These are phyloP conservation scores for Poecilia latipinna DNA, from an alignment of 2,113 vertebrate species.

Conservation along the genomic window DNA sequence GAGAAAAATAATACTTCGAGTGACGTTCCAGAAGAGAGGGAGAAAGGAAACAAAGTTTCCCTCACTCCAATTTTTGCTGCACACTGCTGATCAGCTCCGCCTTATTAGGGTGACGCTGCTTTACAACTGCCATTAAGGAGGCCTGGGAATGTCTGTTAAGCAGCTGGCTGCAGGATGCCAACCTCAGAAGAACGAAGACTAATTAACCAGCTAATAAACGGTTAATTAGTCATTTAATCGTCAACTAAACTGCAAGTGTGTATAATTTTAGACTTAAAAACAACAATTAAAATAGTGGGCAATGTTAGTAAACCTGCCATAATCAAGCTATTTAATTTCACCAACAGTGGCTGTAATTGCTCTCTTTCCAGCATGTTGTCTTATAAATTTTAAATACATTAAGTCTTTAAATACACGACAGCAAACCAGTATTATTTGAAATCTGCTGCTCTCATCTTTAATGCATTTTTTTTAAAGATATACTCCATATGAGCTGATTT, in stretches of 20 bases:
- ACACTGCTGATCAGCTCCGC: neutral
- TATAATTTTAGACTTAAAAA: neutral
- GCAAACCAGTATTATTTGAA: neutral
- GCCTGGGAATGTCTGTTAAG: neutral
- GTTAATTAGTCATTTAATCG: too few species aligned
- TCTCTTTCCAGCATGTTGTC: neutral
- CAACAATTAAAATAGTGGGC: neutral
- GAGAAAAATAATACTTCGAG: neutral
- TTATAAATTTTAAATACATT: neutral
- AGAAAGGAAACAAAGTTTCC: neutral
- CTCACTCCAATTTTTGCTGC: neutral
- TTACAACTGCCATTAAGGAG: neutral
- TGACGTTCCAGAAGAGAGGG: too few species aligned
- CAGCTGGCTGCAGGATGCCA: neutral
- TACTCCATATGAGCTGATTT: slow-evolving; percentile 9
- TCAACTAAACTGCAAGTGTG: too few species aligned
- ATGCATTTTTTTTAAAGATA: neutral
- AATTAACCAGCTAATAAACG: neutral
- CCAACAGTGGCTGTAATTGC: neutral
- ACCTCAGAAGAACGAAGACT: neutral
- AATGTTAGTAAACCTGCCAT: neutral
- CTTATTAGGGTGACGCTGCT: neutral
- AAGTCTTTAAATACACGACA: neutral
- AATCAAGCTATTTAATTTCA: neutral
- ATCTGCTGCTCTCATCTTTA: neutral